A percentile compares a stretch with the other conserved stretches of the same genome.
Evolutionary conservation across 2,113 vertebrate species (phyloP).

Genomic region (Oriolus oriolus): DNA sequence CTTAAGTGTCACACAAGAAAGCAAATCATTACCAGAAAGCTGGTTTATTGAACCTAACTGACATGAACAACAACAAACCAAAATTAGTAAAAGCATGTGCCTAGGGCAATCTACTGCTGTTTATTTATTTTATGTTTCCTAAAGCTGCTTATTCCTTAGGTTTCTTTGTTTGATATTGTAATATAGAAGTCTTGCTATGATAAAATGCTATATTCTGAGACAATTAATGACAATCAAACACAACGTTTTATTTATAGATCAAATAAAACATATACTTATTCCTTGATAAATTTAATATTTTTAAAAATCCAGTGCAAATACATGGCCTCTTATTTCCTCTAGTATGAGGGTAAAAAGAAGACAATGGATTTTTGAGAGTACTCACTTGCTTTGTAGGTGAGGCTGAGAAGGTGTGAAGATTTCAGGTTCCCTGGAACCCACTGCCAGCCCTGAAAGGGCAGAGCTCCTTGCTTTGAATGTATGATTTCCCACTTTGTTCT

Average conservation of each 20-base stretch:
- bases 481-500: background rate
- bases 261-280: background rate
- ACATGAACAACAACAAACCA: constrained; percentile 35
- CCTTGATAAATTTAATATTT: background rate
- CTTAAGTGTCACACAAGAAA: constrained; percentile 7
- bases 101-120: constrained; percentile 10
- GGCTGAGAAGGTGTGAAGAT: background rate
- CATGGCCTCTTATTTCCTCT: background rate
- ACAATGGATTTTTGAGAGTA: background rate
- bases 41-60: constrained; percentile 26
- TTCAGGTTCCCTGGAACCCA: background rate
- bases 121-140: constrained; percentile 22
- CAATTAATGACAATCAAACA: background rate
- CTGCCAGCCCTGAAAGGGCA: background rate
- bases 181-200: background rate
- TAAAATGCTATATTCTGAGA: background rate
- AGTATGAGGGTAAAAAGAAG: background rate
- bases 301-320: background rate
- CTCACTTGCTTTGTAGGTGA: background rate
- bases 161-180: background rate
- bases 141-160: background rate
- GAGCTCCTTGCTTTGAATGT: background rate
- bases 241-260: background rate
- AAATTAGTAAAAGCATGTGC: constrained; percentile 43
- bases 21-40: background rate